Percentiles rank a stretch among this genome's conserved stretches.
Conservation (phyloP, 1,140 invertebrate genomes). For the Hyles vespertilio region DNA sequence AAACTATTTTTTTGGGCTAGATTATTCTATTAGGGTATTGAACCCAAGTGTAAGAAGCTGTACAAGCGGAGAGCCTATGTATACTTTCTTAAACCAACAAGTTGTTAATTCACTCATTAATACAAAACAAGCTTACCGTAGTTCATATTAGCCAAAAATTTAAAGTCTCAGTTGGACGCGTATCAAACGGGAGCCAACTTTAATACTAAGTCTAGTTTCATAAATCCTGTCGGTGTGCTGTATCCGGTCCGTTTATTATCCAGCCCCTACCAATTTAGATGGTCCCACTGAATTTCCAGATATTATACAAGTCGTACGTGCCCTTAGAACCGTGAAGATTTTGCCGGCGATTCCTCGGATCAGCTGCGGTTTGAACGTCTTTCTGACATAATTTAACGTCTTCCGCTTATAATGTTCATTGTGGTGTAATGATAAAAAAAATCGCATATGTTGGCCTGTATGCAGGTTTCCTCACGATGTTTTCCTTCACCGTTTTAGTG, state of each 20-base stretch:
- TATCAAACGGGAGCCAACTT: constrained; percentile 15
- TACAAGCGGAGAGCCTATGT: no score
- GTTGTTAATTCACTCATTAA: no score
- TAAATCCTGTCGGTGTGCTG: constrained; percentile 24
- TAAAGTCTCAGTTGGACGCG: background rate
- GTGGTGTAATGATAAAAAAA: background rate
- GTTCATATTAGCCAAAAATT: background rate
- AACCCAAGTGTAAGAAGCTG: no score
- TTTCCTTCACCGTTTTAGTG: no score
- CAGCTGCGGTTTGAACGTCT: constrained; percentile 23
- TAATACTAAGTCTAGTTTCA: constrained; percentile 19
- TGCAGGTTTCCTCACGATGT: no score
- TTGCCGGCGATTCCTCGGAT: constrained; percentile 13
- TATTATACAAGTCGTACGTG: constrained; percentile 43
- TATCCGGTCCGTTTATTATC: constrained; percentile 37
- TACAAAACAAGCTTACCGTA: no score
- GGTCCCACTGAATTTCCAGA: constrained; percentile 39
- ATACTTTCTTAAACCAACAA: no score
- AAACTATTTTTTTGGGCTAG: no score
- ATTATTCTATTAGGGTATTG: no score
- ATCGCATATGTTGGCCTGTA: no score
- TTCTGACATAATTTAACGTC: constrained; percentile 11
- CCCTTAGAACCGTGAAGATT: constrained; percentile 28
- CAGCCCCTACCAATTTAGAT: constrained; percentile 37
- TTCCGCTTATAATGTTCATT: background rate